Conservation (phyloP, 37 sponge, comb jelly and placozoan genomes). For the Oscarella lobularis region DNA sequence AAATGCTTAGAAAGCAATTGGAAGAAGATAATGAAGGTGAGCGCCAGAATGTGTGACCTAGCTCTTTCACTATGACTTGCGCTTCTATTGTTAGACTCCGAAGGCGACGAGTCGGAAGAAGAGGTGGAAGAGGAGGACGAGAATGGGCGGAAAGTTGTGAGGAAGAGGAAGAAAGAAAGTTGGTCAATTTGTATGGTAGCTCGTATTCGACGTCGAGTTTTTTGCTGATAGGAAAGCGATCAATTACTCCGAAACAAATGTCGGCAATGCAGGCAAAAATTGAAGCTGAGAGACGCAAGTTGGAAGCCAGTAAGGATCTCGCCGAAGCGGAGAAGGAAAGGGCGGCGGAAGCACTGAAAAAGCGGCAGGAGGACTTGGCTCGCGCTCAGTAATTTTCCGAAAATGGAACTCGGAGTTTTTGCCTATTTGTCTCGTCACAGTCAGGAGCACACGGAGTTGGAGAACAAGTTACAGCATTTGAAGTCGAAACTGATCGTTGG, state of each 20-base stretch:
- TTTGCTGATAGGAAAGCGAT: not conserved
- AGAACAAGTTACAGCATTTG: conserved; percentile 53
- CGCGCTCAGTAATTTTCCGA: conserved; percentile 76
- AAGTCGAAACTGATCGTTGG: conserved; percentile 90
- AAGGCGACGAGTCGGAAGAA: conserved; percentile 3
- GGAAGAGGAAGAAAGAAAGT: conserved; percentile 11
- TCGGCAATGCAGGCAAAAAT: conserved; percentile 34
- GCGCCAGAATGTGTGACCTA: too few species aligned
- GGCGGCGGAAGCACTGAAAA: conserved; percentile 45
- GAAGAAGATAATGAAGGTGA: conserved; percentile 35
- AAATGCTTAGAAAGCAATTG: conserved; percentile 54
- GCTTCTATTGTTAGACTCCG: not conserved
- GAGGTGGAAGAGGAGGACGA: conserved; percentile 29
- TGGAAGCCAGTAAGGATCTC: conserved; percentile 52
- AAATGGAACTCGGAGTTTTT: too few species aligned
- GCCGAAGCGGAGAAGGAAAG: conserved; percentile 68
- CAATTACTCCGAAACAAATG: conserved; percentile 37
- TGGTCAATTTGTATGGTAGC: not conserved
- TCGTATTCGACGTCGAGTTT: not conserved
- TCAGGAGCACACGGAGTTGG: conserved; percentile 61
- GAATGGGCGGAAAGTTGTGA: conserved; percentile 1
- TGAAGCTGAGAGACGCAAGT: conserved; percentile 50
- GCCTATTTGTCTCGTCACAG: too few species aligned
- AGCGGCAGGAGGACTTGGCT: conserved; percentile 60
- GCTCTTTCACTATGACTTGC: not conserved